Base-by-base conservation (phyloP, 2,797 vertebrate species). In the Ateles fusciceps region DNA sequence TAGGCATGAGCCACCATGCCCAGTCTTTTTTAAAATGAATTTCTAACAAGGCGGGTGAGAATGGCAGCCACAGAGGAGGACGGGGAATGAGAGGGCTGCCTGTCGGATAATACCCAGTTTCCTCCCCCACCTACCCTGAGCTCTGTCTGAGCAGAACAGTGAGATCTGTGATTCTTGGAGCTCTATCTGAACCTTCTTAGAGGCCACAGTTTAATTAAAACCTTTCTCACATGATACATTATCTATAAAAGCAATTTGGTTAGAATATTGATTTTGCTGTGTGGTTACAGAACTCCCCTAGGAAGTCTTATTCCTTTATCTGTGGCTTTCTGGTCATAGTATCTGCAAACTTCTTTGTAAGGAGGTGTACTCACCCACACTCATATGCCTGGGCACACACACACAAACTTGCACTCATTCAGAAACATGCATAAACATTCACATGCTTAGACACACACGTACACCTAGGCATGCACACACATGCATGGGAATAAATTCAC, bases 121-220 rank as follows among this genome's bases (percentile, higher is more conserved):
- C 30, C 33, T 21, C 57, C 33, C 33, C 19, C 1, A 24, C 15
- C 30, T n/a, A 5, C 28, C 71, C 83, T 3, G 48, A 21, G 61
- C 21, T 61, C 22, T 30, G 5, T 22, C 57, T 9, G 64, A 71
- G 78, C 12, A 14, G 52, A 52, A 10, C 57, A 24, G 8, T 0
- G 5, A 68, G 50, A 42, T 59, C 39, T 13, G 24, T 0, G 7
- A 26, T 33, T 76, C 48, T 46, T 22, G 21, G 39, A 81, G n/a
- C n/a, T 55, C 52, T 9, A 3, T 55, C 52, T 55, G 52, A 24
- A n/a, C 26, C 76, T 91, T 96, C 68, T 64, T 30, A 46, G 94
- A 97, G 86, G 71, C 59, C 10, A 0, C 17, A 10, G 61, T 96
- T 93, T 97, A 98, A 97, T 97, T 97, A 97, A 97, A 97, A 96